Base-by-base conservation (phyloP, 2,113 vertebrate species). In the Edolisoma coerulescens region DNA sequence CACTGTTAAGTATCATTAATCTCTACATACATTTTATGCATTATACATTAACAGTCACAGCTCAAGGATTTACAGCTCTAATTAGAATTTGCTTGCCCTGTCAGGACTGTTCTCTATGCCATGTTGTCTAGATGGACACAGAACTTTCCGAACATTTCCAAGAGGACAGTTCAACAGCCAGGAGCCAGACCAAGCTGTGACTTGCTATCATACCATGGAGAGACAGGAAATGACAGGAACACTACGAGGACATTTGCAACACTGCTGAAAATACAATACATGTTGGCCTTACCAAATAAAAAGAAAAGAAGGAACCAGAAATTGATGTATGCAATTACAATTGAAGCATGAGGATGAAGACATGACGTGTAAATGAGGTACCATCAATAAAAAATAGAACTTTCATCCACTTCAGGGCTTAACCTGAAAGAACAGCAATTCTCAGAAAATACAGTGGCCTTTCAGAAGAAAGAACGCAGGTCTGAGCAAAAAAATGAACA, bases 161-260 rank as follows among this genome's bases (percentile, higher is more conserved):
- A 50, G 64, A 69, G 2, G 21, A 69, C 56, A 60, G 65, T 44
- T 33, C 35, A 77, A 30, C 20, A 27, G 37, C 54, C 16, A 74
- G 44, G 27, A 92, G 24, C 14, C 53, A 84, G 56, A 42, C 27
- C 16, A 60, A 65, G 49, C 27, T 32, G 16, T 41, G 44, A 61
- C 22, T 52, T 56, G 16, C 35, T 63, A 18, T 35, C 44, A 81
- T 49, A 80, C 8, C 26, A 20, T 5, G 33, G 27, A 47, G 33
- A n/a, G 35, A 45, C 8, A 37, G 41, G 11, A 50, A 67, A 41
- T 20, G 42, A 47, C 4, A 27, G 33, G 42, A 79, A 42, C 33
- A 6, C 18, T 2, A 26, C 0, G 4, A 24, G 22, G 44, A 47
- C 1, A 5, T n/a, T 49, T 50, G 44, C 19, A 63, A 63, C 32